A percentile compares a stretch with the other conserved stretches of the same genome.
phyloP scores from a whole-genome alignment of 2,797 vertebrate genomes.

The Ammospiza maritima region DNA sequence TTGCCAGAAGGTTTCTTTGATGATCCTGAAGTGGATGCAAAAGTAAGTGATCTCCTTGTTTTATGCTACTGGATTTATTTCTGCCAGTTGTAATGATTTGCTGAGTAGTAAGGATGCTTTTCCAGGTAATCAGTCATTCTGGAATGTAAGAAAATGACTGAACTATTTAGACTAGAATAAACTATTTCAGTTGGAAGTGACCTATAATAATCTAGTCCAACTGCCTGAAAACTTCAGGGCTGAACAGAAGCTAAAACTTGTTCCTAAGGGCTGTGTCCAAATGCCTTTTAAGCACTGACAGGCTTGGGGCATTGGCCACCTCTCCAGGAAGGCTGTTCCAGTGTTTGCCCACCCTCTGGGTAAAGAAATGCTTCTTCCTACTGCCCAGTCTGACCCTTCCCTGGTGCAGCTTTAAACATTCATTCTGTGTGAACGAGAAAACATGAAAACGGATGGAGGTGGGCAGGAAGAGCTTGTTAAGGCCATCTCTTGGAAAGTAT shows the following conservation, averaged over 20 bases:
- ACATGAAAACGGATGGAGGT: background rate
- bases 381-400: background rate
- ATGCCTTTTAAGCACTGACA: background rate
- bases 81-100: background rate
- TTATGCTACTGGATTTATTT: background rate
- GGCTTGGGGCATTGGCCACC: fast-evolving
- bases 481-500: background rate
- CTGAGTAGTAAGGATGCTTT: background rate
- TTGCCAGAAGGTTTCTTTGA: slow-evolving; percentile 98
- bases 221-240: background rate
- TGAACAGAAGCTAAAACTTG: background rate
- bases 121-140: background rate
- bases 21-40: slow-evolving; percentile 94
- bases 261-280: background rate
- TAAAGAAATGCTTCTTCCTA: background rate
- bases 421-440: background rate
- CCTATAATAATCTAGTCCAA: background rate
- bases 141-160: background rate
- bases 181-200: background rate
- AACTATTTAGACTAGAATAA: background rate
- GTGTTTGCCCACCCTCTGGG: background rate
- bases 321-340: background rate
- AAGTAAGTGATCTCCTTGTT: slow-evolving; percentile 59
- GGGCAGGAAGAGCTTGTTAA: background rate
- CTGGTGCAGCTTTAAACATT: background rate